These are phyloP conservation scores for Pseudoatta argentina DNA, from an alignment of 1,140 invertebrate genomes.

Conservation along the genomic window DNA sequence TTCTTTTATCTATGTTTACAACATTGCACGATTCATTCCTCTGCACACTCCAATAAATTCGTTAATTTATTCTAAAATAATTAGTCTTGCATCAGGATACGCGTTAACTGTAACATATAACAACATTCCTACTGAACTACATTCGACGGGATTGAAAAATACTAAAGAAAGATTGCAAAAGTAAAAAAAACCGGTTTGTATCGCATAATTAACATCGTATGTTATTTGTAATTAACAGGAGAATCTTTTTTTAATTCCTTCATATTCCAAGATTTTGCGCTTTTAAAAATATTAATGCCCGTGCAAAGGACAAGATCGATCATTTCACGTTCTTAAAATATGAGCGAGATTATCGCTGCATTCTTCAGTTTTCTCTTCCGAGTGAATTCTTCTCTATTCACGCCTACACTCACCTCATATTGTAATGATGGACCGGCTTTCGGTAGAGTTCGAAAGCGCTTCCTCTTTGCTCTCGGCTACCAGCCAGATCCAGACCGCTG, in stretches of 20 bases:
- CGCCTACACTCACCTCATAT: slow-evolving; percentile 89
- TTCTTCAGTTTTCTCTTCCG: neutral
- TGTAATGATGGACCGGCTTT: slow-evolving; percentile 93
- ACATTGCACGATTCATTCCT: slow-evolving; percentile 38
- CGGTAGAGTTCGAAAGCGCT: slow-evolving; percentile 98
- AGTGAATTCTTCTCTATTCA: neutral
- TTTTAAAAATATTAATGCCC: slow-evolving; percentile 32
- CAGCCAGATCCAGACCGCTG: slow-evolving; percentile 90
- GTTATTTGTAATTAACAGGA: neutral
- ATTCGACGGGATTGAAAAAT: neutral
- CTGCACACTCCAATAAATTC: neutral
- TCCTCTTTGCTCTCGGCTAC: slow-evolving; percentile 95
- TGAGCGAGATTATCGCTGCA: neutral
- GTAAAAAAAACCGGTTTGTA: neutral
- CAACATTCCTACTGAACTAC: slow-evolving; percentile 10
- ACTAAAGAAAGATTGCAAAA: neutral
- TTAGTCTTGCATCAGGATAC: slow-evolving; percentile 33
- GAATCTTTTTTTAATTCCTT: neutral
- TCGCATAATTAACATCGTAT: neutral
- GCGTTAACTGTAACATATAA: slow-evolving; percentile 67
- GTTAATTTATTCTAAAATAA: slow-evolving; percentile 35
- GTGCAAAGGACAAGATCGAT: neutral
- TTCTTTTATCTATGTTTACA: slow-evolving; percentile 10
- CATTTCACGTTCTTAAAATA: neutral
- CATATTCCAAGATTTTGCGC: neutral